Base-by-base conservation (phyloP, 92 coral and sea anemone genomes). In the Epizoanthus rinbou region DNA sequence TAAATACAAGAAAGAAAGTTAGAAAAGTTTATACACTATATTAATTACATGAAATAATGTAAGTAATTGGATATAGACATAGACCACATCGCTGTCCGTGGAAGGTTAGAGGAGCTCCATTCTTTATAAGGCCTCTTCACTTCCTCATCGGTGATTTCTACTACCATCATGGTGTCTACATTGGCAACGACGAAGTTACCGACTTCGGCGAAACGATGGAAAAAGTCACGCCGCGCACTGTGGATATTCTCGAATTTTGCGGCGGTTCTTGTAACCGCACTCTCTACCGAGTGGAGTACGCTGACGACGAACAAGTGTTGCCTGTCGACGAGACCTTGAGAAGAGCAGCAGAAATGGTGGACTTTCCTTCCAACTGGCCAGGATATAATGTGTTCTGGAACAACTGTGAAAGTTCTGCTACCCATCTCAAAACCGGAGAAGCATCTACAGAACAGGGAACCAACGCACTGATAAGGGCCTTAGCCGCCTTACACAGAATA, bases 101-200 rank as follows among this genome's bases (percentile, higher is more conserved):
- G 75, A 15, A 45, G 4, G 14, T 11, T 69, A 8, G 75, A 37
- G 22, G 2, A 37, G 1, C 75, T 69, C 18, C 22, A n/a, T 24
- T 3, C 0, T 45, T 25, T 19, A 14, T 15, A 11, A 35, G 9
- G 39, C 39, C 52, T 1, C 15, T 52, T 57, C 28, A 6, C 3
- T 17, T 65, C 58, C 2, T 33, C 18, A 21, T 5, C 37, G 76
- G 56, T 6, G 13, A 64, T 3, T 66, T 31, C 50, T 80, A 80
- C 62, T 80, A 37, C 28, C 76, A 65, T 50, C 85, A 80, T 57
- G 85, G 85, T 33, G 56, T 80, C 73, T 80, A 80, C 68, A 33
- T 80, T 4, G 85, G 85, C n/a, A 22, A 80, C 31, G 18, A 56
- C 53, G n/a, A 64, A 80, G 85, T 80, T 53, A 69, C 22, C 18